Percentiles rank a stretch among this genome's conserved stretches.
These are phyloP conservation scores for Nesoenas mayeri DNA, from an alignment of 2,113 vertebrate species.

Conservation along the genomic window DNA sequence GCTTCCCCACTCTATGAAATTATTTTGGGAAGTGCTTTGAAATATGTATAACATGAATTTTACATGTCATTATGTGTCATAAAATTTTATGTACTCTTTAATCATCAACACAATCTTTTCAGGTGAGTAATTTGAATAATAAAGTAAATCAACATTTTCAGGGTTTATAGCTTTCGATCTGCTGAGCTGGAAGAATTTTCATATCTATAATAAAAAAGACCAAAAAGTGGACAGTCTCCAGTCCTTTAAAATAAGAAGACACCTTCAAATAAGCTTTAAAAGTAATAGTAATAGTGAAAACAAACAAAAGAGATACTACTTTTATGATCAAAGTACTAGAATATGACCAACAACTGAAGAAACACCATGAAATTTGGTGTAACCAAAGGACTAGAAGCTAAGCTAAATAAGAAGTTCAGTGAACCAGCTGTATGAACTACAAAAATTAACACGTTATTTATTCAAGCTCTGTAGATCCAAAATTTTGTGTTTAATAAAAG, in stretches of 20 bases:
- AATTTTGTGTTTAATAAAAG: neutral
- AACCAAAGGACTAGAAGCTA: neutral
- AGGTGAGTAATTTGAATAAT: neutral
- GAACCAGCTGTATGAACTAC: neutral
- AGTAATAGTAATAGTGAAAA: neutral
- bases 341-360: neutral
- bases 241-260: neutral
- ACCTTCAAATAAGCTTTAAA: neutral
- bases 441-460: neutral
- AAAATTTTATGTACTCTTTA: neutral
- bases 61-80: neutral
- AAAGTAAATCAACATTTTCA: neutral
- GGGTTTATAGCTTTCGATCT: neutral
- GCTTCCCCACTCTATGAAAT: neutral
- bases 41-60: neutral
- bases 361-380: neutral
- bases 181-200: neutral
- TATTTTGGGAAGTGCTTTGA: neutral
- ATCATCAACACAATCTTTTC: neutral
- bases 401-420: neutral
- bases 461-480: neutral
- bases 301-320: neutral
- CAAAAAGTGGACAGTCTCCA: neutral
- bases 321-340: neutral
- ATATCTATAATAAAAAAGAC: neutral